phyloP scores from a whole-genome alignment of 2,797 vertebrate species.

The Masticophis lateralis region DNA sequence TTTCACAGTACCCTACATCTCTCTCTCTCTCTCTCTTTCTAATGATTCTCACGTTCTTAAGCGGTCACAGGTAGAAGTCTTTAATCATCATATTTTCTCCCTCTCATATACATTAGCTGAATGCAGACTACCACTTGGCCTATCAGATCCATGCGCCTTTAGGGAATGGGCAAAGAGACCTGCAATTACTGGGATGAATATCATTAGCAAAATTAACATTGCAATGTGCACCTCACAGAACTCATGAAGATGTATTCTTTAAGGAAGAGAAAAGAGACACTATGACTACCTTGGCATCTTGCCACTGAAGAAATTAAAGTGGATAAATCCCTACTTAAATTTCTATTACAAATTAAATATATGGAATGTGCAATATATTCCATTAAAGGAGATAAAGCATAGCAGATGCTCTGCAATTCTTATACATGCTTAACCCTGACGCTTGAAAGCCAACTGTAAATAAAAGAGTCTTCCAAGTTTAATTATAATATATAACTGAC shows the following conservation, averaged over 20 bases:
- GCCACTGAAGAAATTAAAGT: not conserved
- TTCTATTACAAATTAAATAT: not conserved
- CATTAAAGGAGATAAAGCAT: not conserved
- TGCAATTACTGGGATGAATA: not conserved
- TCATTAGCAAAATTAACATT: not conserved
- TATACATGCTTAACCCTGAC: not conserved
- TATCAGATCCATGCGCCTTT: not conserved
- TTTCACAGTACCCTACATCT: not conserved
- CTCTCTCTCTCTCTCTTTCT: not conserved
- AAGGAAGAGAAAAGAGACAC: not conserved
- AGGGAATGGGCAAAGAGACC: not conserved
- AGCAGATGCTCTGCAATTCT: not conserved
- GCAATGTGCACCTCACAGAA: not conserved
- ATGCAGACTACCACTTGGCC: not conserved
- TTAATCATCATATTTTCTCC: not conserved
- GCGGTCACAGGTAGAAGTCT: not conserved
- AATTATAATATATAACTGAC: not conserved
- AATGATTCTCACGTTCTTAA: not conserved
- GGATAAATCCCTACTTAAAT: not conserved
- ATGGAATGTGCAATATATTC: not conserved
- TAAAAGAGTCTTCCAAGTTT: not conserved
- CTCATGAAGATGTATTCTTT: not conserved
- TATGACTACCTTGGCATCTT: not conserved
- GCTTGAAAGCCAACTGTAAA: not conserved
- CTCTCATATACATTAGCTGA: not conserved